Evolutionary conservation across 2,797 vertebrate species (phyloP).

Genomic region (Megalops cyprinoides): DNA sequence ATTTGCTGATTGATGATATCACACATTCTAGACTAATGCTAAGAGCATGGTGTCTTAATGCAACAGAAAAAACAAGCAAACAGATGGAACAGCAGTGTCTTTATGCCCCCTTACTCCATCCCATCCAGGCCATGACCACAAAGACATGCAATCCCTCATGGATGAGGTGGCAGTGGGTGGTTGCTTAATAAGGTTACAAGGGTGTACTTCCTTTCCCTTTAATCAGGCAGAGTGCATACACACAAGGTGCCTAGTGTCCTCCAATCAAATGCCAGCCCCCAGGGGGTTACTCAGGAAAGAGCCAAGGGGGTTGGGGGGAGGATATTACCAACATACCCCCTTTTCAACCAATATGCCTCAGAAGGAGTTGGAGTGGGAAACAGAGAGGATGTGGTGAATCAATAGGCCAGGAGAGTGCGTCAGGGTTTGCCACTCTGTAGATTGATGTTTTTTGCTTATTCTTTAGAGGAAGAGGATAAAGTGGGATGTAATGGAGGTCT

Average conservation of each 20-base stretch:
- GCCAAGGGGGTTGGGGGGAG: slow-evolving; percentile 48
- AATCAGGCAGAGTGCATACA: slow-evolving; percentile 2
- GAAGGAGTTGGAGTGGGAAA: slow-evolving; percentile 45
- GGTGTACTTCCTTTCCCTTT: not conserved
- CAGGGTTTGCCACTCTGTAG: slow-evolving; percentile 41
- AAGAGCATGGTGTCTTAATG: not conserved
- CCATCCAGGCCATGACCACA: not conserved
- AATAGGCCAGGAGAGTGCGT: slow-evolving; percentile 49
- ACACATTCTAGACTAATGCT: not conserved
- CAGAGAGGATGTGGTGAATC: slow-evolving; percentile 45
- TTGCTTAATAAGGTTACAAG: not conserved
- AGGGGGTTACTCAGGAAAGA: slow-evolving; percentile 25
- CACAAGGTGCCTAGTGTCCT: not conserved
- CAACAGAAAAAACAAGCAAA: not conserved
- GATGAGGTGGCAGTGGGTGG: not conserved
- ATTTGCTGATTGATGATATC: not conserved
- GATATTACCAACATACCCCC: slow-evolving; percentile 49
- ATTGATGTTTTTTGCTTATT: slow-evolving; percentile 34
- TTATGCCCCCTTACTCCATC: not conserved
- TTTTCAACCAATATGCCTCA: slow-evolving; percentile 32
- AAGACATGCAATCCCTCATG: not conserved
- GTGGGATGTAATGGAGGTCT: not conserved
- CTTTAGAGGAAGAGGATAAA: slow-evolving; percentile 4
- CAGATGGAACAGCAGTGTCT: not conserved
- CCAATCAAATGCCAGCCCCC: not conserved